phyloP scores from a whole-genome alignment of 1,140 invertebrate genomes.

The Trichonephila clavipes region DNA sequence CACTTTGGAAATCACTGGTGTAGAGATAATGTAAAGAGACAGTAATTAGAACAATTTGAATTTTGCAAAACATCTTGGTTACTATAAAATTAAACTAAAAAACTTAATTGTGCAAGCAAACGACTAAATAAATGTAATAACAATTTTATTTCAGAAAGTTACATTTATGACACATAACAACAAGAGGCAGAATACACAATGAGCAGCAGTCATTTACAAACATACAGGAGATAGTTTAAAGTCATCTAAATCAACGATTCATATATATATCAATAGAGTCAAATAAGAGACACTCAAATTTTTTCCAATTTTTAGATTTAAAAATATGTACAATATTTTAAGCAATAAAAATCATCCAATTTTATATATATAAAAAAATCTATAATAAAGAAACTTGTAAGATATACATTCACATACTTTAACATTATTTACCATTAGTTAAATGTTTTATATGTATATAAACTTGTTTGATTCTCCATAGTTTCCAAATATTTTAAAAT shows the following conservation, averaged over 20 bases:
- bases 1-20: no score
- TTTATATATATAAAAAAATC: no score
- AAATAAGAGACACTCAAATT: neutral
- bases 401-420: no score
- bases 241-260: conserved; percentile 5
- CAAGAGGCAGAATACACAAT: conserved; percentile 60
- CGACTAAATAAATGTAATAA: neutral
- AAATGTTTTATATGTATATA: no score
- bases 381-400: no score
- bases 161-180: conserved; percentile 64
- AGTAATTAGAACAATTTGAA: no score
- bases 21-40: no score
- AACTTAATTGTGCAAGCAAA: neutral
- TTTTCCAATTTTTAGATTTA: neutral
- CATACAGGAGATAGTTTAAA: conserved; percentile 21
- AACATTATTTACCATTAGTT: no score
- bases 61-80: no score
- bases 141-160: conserved; percentile 61
- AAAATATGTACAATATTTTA: neutral
- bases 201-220: conserved; percentile 64
- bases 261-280: neutral
- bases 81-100: no score
- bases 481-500: no score
- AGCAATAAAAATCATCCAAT: neutral
- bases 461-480: no score